These are phyloP conservation scores for Cydia fagiglandana DNA, from an alignment of 1,140 invertebrate genomes.

Conservation along the genomic window DNA sequence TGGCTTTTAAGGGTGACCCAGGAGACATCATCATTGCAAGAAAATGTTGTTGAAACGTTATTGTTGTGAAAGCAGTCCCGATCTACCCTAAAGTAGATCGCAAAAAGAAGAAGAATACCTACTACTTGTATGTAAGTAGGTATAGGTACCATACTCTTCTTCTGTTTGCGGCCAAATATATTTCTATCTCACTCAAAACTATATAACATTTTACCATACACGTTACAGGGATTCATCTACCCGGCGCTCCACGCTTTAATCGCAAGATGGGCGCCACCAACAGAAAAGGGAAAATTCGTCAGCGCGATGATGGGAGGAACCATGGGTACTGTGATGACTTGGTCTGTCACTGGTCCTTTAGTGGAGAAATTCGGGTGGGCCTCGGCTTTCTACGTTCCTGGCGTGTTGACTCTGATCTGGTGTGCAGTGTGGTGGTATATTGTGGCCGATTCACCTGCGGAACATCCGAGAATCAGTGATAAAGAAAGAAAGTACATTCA, in stretches of 20 bases:
- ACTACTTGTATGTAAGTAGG: too few species aligned
- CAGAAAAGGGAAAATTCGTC: constrained; percentile 88
- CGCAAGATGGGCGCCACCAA: constrained; percentile 87
- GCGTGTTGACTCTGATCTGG: constrained; percentile 81
- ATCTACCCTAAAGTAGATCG: too few species aligned
- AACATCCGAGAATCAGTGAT: constrained; percentile 87
- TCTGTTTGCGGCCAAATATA: background rate
- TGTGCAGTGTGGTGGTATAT: constrained; percentile 83
- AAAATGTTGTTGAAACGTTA: too few species aligned
- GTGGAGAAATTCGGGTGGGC: constrained; percentile 85
- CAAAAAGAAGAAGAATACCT: too few species aligned
- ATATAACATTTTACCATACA: background rate
- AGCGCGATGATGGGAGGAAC: constrained; percentile 87
- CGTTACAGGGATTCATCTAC: constrained; percentile 84
- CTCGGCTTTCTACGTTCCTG: constrained; percentile 86
- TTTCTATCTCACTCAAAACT: background rate
- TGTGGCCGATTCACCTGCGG: constrained; percentile 85
- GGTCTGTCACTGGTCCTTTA: constrained; percentile 84
- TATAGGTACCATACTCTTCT: too few species aligned
- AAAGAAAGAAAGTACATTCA: constrained; percentile 82
- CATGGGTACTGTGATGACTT: constrained; percentile 87
- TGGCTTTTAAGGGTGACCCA: too few species aligned
- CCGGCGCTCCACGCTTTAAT: constrained; percentile 86
- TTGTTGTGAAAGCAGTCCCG: too few species aligned
- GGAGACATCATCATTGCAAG: too few species aligned